Evolutionary conservation across 2,113 vertebrate genomes (phyloP), one percentile per base, ranked within the genome.

Genomic region (Sakesphorus luctuosus): DNA sequence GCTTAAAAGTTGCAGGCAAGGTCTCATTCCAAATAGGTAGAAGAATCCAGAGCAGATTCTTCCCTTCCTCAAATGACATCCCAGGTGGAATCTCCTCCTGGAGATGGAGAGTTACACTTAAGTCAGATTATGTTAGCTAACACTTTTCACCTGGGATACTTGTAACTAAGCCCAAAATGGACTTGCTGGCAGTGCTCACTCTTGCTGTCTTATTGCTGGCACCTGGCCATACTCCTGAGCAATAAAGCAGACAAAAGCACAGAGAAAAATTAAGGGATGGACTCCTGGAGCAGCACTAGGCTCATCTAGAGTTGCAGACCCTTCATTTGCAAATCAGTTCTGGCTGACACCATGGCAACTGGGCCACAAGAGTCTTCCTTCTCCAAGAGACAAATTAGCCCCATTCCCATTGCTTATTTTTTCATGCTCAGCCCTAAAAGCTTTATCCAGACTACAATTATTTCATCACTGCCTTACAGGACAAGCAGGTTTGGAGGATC

Each of bases 81-180:
- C 82, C 76, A 96, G 68, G 36, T 58, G n/a, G 58, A 49, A 25
- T 43, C 61, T 65, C 53, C 72, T 53, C 61, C 50, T 79, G 17
- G 10, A 80, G 47, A 52, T 38, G 44, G 71, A 81, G 77, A 7
- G 31, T 71, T 35, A 91, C 67, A 55, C 55, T 63, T 50, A 6
- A 71, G 71, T 61, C 71, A 61, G 81, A 21, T 52, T 71, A 62
- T 36, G 4, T 83, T 74, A 83, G 65, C 69, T 77, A 84, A 72
- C 69, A 18, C 36, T 93, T 96, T 93, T 88, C 94, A 97, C 94
- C 93, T 96, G 94, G 81, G 84, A 77, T 38, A n/a, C 66, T 94
- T 87, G 44, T 19, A 87, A 66, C 76, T 96, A 96, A 97, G 87
- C 87, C 87, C 82, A 91, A 96, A 96, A 96, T 95, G 90, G 93